phyloP scores from a whole-genome alignment of 2,888 invertebrate genomes.

The Pristionchus entomophagus region DNA sequence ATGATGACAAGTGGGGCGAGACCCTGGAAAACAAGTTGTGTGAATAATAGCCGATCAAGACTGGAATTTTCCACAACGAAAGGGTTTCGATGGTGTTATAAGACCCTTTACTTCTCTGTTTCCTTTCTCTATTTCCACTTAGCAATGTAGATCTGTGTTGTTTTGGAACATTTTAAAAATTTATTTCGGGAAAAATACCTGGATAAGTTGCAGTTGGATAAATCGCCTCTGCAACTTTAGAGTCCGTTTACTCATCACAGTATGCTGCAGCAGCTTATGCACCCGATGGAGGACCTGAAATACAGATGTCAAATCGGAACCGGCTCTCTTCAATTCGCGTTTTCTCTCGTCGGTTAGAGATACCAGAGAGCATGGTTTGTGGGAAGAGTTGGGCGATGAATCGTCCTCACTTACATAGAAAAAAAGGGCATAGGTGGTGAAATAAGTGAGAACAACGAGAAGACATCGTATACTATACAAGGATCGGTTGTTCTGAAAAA shows the following conservation, averaged over 20 bases:
- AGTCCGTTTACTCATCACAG: neutral
- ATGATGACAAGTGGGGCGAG: neutral
- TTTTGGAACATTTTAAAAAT: too few species aligned
- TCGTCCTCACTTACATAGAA: too few species aligned
- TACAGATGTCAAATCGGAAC: too few species aligned
- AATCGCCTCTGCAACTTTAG: neutral
- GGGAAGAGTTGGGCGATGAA: too few species aligned
- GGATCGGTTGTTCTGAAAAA: neutral
- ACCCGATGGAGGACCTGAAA: neutral
- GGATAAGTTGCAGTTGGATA: neutral
- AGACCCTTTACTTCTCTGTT: neutral
- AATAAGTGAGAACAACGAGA: neutral
- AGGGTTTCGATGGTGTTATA: too few species aligned
- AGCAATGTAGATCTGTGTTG: too few species aligned
- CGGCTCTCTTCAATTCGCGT: too few species aligned
- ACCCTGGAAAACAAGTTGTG: neutral
- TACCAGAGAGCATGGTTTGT: too few species aligned
- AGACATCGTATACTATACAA: neutral
- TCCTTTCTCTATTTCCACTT: too few species aligned
- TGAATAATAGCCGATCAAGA: neutral
- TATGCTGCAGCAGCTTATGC: neutral
- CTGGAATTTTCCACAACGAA: too few species aligned
- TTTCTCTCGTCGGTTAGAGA: too few species aligned
- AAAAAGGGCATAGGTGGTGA: neutral
- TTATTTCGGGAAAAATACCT: too few species aligned